Percentiles rank a stretch among this genome's conserved stretches.
Conservation (phyloP, 2,113 vertebrate species). For the Echinops telfairi region DNA sequence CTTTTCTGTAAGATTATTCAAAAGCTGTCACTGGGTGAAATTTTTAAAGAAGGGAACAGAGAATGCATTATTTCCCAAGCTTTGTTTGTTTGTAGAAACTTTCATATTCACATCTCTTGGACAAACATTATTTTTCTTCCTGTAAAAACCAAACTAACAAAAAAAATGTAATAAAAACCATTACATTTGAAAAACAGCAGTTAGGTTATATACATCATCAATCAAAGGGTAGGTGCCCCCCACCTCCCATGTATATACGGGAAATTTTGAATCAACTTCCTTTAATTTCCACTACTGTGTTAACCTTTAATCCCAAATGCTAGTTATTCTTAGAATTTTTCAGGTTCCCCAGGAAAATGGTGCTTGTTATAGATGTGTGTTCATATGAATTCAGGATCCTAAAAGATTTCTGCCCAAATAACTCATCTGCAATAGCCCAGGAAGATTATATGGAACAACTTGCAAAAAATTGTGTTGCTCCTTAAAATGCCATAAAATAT, state of each 20-base stretch:
- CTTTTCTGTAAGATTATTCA: background rate
- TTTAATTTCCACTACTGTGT: too few relatives aligned
- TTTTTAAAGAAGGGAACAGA: background rate
- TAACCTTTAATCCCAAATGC: background rate
- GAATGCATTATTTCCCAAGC: background rate
- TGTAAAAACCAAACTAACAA: conserved; percentile 19
- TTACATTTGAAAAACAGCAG: conserved; percentile 39
- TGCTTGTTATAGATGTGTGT: background rate
- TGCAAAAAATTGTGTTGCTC: background rate
- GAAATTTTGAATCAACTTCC: too few relatives aligned
- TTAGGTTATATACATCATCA: conserved; percentile 33
- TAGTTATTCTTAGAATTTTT: conserved; percentile 13
- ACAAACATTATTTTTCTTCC: conserved; percentile 46
- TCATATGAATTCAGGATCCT: conserved; percentile 5
- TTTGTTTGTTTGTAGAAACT: conserved; percentile 27
- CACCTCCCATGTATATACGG: too few relatives aligned
- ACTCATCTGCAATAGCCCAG: conserved; percentile 1
- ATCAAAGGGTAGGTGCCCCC: background rate
- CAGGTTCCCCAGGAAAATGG: conserved; percentile 7
- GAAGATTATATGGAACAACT: conserved; percentile 11
- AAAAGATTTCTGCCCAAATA: conserved; percentile 19
- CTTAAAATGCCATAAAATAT: conserved; percentile 18
- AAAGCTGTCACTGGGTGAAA: background rate
- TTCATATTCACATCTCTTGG: conserved; percentile 44
- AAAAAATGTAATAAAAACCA: background rate